Conservation (phyloP, 92 coral and sea anemone species). For the Palythoa grandis region DNA sequence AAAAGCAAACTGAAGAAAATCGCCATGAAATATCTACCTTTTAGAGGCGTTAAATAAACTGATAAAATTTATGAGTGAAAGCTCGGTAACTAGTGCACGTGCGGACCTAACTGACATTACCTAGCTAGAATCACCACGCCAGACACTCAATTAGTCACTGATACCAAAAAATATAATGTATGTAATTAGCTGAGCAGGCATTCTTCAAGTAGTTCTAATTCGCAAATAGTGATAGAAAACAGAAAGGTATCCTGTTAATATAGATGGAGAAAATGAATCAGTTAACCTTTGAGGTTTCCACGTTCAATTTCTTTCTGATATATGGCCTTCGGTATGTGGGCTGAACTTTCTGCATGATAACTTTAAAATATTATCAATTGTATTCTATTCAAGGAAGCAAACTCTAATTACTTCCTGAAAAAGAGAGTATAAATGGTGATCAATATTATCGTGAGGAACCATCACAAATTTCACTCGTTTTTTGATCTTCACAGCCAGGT, state of each 20-base stretch:
- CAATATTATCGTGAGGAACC: too few species aligned
- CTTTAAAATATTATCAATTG: too few species aligned
- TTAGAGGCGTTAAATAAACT: not conserved
- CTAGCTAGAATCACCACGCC: not conserved
- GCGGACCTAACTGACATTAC: not conserved
- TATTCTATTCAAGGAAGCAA: too few species aligned
- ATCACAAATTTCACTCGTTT: not conserved
- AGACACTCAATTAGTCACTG: constrained; percentile 1
- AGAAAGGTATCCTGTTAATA: not conserved
- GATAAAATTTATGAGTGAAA: not conserved
- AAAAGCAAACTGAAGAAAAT: not conserved
- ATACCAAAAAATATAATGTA: constrained; percentile 12
- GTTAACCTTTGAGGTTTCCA: not conserved
- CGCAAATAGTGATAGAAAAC: constrained; percentile 2
- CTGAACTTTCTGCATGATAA: too few species aligned
- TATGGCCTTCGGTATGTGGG: too few species aligned
- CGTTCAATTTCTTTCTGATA: not conserved
- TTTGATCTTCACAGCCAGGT: not conserved
- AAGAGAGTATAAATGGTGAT: not conserved
- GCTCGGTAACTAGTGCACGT: not conserved
- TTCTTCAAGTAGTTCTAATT: not conserved
- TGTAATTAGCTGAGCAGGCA: constrained; percentile 30
- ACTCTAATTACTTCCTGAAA: too few species aligned
- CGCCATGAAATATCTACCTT: not conserved
- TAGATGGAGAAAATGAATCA: not conserved